These are phyloP conservation scores for Sciaenops ocellatus DNA, from an alignment of 2,797 vertebrate genomes.

Conservation along the genomic window DNA sequence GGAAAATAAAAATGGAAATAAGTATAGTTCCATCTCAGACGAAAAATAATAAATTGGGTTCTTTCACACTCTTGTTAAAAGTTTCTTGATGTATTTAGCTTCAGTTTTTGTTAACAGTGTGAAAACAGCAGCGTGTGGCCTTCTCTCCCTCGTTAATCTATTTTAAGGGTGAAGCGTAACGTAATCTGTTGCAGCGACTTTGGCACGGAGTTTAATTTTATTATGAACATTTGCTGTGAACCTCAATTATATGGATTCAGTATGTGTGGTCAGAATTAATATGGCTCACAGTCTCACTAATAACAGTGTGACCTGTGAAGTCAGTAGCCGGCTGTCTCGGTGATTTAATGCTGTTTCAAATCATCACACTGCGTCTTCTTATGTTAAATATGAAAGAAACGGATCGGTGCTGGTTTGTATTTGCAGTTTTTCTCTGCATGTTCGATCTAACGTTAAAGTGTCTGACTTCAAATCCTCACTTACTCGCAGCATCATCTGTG, in stretches of 20 bases:
- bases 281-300: slow-evolving; percentile 20
- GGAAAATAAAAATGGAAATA: slow-evolving; percentile 40
- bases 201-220: slow-evolving; percentile 9
- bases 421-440: background rate
- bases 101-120: slow-evolving; percentile 19
- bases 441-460: background rate
- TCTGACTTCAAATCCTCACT: background rate
- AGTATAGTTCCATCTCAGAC: slow-evolving; percentile 25
- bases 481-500: too few species aligned
- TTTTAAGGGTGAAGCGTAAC: slow-evolving; percentile 33
- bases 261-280: slow-evolving; percentile 40
- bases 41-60: slow-evolving; percentile 1
- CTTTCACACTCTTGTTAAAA: slow-evolving; percentile 42
- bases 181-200: slow-evolving; percentile 31
- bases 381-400: background rate
- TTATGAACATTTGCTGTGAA: slow-evolving; percentile 46
- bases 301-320: slow-evolving; percentile 24
- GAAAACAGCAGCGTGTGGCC: slow-evolving; percentile 45
- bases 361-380: slow-evolving; percentile 20
- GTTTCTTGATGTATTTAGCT: slow-evolving; percentile 19
- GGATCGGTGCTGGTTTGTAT: background rate
- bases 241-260: slow-evolving; percentile 23
- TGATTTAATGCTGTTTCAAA: slow-evolving; percentile 6
- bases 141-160: slow-evolving; percentile 21
- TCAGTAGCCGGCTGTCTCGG: background rate